Evolutionary conservation across 2,888 invertebrate genomes (phyloP).

Genomic region (Apamea sordens): DNA sequence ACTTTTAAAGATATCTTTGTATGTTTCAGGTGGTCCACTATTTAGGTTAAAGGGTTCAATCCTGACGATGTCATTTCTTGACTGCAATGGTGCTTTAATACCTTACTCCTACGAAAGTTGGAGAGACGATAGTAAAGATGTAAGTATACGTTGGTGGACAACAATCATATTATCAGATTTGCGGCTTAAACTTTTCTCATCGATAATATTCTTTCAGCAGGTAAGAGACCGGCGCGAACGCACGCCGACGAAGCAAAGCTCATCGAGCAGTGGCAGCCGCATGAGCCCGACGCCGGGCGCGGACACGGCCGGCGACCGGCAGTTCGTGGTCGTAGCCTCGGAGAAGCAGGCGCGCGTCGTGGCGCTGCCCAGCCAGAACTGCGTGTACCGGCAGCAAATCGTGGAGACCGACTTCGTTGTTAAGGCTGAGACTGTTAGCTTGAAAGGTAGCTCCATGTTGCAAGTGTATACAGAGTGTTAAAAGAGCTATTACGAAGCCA

Average conservation of each 20-base stretch:
- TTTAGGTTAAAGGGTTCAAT: conserved; percentile 99
- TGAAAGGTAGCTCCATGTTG: conserved; percentile 93
- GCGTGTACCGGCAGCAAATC: conserved; percentile 97
- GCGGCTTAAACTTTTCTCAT: background rate
- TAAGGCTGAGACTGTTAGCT: conserved; percentile 97
- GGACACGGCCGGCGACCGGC: conserved; percentile 92
- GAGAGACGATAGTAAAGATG: conserved; percentile 96
- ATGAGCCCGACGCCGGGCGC: conserved; percentile 94
- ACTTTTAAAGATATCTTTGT: conserved; percentile 10
- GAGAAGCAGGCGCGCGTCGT: conserved; percentile 98
- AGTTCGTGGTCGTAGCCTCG: conserved; percentile 97
- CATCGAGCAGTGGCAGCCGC: conserved; percentile 91
- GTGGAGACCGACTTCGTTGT: conserved; percentile 98
- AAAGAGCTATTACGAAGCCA: background rate
- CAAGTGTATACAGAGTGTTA: background rate
- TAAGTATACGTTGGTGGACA: conserved; percentile 70
- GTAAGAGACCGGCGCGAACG: conserved; percentile 85
- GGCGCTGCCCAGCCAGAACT: conserved; percentile 98
- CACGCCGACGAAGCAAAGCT: conserved; percentile 91
- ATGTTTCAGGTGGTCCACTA: conserved; percentile 95
- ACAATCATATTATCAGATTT: background rate
- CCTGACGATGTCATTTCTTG: conserved; percentile 98
- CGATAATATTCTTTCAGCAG: conserved; percentile 63
- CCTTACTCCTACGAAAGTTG: conserved; percentile 97
- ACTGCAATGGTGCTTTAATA: conserved; percentile 97